Percentiles rank a stretch among this genome's conserved stretches.
phyloP scores from a whole-genome alignment of 2,113 vertebrate genomes.

The Rhinolophus ferrumequinum region DNA sequence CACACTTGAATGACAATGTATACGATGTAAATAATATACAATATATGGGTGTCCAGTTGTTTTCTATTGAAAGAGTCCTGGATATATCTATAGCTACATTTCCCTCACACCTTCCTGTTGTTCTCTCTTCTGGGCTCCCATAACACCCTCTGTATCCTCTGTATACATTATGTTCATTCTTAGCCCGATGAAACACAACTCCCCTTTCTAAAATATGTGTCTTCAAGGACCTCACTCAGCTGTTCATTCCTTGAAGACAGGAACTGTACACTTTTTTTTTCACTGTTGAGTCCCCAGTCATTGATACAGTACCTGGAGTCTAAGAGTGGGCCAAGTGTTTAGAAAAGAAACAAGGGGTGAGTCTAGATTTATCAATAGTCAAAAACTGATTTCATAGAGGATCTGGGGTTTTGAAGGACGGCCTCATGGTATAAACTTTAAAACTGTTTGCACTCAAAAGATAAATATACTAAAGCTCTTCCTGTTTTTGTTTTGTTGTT shows the following conservation, averaged over 20 bases:
- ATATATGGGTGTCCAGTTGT: not conserved
- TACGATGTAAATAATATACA: not conserved
- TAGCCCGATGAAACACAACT: too few species aligned
- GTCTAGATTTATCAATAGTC: not conserved
- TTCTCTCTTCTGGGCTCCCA: not conserved
- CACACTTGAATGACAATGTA: not conserved
- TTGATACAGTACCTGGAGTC: not conserved
- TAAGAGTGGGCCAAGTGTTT: not conserved
- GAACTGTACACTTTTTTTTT: not conserved
- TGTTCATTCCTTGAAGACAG: not conserved
- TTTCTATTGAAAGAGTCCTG: not conserved
- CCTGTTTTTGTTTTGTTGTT: not conserved
- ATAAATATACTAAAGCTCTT: not conserved
- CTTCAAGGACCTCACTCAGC: not conserved
- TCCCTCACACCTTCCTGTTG: accelerated
- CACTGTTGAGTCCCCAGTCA: not conserved
- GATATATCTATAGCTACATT: not conserved
- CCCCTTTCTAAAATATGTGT: not conserved
- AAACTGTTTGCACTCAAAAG: not conserved
- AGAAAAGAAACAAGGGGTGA: not conserved
- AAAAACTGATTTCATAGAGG: not conserved
- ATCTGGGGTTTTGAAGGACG: not conserved
- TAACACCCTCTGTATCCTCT: not conserved
- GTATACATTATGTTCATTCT: accelerated
- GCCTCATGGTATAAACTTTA: not conserved